Conservation (phyloP, 2,888 invertebrate genomes). For the Neria commutata region DNA sequence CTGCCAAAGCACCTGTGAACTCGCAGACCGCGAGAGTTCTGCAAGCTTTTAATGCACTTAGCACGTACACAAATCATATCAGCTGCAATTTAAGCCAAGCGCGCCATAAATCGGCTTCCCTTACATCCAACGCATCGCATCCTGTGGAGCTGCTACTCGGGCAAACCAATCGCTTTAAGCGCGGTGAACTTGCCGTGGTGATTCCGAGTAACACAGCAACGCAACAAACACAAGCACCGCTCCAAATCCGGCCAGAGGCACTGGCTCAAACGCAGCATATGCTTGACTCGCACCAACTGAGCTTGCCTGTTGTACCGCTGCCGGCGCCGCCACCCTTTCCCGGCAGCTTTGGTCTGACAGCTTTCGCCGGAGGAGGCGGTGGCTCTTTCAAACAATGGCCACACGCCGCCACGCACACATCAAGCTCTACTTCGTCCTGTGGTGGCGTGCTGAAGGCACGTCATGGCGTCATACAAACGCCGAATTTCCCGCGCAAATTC, state of each 20-base stretch:
- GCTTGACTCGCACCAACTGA: constrained; percentile 43
- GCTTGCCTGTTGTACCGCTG: constrained; percentile 50
- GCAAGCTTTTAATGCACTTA: too few relatives aligned
- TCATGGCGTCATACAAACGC: constrained; percentile 78
- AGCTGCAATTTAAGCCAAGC: too few relatives aligned
- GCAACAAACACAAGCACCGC: background rate
- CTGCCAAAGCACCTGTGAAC: too few relatives aligned
- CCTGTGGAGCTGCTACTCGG: too few relatives aligned
- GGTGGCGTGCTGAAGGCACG: constrained; percentile 71
- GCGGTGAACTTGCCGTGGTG: constrained; percentile 4
- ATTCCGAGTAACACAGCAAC: background rate
- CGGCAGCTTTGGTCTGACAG: constrained; percentile 37
- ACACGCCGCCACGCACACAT: constrained; percentile 7
- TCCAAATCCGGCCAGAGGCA: background rate
- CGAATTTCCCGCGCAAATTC: constrained; percentile 83
- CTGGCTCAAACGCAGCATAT: constrained; percentile 8
- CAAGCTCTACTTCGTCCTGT: constrained; percentile 59
- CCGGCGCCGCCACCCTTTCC: constrained; percentile 52
- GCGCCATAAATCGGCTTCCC: too few relatives aligned
- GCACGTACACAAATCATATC: too few relatives aligned
- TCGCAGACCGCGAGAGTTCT: too few relatives aligned
- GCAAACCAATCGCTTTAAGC: constrained; percentile 17
- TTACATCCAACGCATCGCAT: too few relatives aligned
- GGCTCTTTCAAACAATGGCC: background rate
- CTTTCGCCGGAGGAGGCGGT: constrained; percentile 26